A percentile compares a stretch with the other conserved stretches of the same genome.
These are phyloP conservation scores for Amblyjoppa fuscipennis DNA, from an alignment of 2,888 invertebrate genomes.

Conservation along the genomic window DNA sequence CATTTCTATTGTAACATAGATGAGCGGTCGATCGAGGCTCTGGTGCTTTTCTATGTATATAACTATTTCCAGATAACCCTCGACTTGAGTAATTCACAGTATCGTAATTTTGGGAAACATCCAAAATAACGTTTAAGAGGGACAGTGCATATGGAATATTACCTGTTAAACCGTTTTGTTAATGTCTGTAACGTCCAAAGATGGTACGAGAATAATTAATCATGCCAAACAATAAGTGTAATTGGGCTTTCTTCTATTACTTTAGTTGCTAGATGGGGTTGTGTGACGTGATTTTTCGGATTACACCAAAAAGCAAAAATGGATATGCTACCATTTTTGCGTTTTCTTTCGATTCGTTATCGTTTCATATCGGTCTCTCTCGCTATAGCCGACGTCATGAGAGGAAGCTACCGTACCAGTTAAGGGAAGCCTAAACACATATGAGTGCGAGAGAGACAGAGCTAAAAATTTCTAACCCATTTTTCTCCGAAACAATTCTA, in stretches of 20 bases:
- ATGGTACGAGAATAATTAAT: background rate
- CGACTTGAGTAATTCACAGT: conserved; percentile 61
- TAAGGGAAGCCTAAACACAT: too few relatives aligned
- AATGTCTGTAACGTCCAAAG: background rate
- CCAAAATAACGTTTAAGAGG: conserved; percentile 63
- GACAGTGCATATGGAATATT: conserved; percentile 5
- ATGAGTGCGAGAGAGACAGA: too few relatives aligned
- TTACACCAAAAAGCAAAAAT: too few relatives aligned
- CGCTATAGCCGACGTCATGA: too few relatives aligned
- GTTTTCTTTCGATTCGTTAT: too few relatives aligned
- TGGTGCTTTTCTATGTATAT: conserved; percentile 78
- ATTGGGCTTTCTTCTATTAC: background rate
- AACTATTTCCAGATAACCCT: conserved; percentile 69
- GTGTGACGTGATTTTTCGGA: too few relatives aligned
- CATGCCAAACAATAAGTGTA: background rate
- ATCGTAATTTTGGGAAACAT: conserved; percentile 64
- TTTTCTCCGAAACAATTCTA: too few relatives aligned
- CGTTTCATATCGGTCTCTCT: too few relatives aligned
- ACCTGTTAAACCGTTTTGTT: background rate
- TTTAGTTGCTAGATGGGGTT: too few relatives aligned
- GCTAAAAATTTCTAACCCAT: too few relatives aligned
- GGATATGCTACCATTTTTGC: too few relatives aligned
- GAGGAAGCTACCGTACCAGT: too few relatives aligned
- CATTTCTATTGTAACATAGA: conserved; percentile 80
- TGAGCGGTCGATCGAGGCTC: conserved; percentile 82